Evolutionary conservation across 2,113 vertebrate species (phyloP), one percentile per base, ranked within the genome.

Genomic region (Pteropus alecto): DNA sequence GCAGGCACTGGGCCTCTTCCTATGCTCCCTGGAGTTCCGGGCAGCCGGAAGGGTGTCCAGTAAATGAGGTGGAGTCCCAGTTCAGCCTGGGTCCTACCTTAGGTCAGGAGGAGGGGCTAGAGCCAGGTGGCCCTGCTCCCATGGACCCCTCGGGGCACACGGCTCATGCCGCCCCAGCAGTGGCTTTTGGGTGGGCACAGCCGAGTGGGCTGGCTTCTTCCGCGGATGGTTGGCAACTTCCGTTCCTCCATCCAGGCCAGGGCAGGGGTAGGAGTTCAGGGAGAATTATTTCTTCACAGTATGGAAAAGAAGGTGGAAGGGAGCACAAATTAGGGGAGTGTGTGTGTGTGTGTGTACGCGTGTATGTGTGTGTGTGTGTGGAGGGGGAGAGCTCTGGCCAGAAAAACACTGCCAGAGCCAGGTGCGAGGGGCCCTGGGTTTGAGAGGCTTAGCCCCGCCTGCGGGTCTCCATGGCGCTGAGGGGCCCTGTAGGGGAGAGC

Each of bases 251-350:
- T 38, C 60, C 35, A 24, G 74, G 58, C 84, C 41, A 9, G 74
- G 84, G 54, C 30, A 18, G 51, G 79, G 46, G 30, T 4, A 6
- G 54, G 76, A 83, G 70, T 22, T 9, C n/a, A 4, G 43, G 92
- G 71, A 54, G 85, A 84, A 70, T 6, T 35, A 43, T 41, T 68
- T 95, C 94, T 97, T 98, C 98, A 98, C 98, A 97, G 97, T 97
- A 88, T 38, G 41, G 97, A 95, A 73, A 89, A 77, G 83, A 13
- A 0, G 38, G 67, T 28, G 24, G 22, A 68, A 73, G 43, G 85
- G 94, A 61, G 74, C 79, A 89, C 28, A 19, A 43, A 41, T 14
- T 3, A 3, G 89, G 94, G 68, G 48, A 70, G 51, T 6, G 51
- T 51, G 51, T 51, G 51, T 51, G 13, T 48, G 48, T 14, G 43